phyloP scores from a whole-genome alignment of 2,888 invertebrate genomes.

The Agonopterix arenella region DNA sequence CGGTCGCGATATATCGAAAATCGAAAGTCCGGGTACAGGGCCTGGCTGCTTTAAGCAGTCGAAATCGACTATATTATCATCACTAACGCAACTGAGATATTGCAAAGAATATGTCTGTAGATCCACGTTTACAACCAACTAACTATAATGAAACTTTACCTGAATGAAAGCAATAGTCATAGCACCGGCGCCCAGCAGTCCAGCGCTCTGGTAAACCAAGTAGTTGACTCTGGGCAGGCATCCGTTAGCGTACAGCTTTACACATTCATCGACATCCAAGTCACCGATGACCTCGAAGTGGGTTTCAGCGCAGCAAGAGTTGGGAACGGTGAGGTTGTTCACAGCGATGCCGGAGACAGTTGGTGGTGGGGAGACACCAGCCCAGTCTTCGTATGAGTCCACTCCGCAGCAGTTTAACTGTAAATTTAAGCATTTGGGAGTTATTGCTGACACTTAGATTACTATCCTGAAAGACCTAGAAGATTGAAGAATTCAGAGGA shows the following conservation, averaged over 20 bases:
- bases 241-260: constrained; percentile 68
- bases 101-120: too few species aligned
- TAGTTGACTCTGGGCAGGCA: constrained; percentile 78
- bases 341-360: constrained; percentile 37
- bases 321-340: constrained; percentile 71
- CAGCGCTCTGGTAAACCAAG: constrained; percentile 82
- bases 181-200: constrained; percentile 84
- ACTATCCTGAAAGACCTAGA: too few species aligned
- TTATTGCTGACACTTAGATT: too few species aligned
- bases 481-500: too few species aligned
- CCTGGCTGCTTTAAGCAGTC: too few species aligned
- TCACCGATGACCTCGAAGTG: constrained; percentile 21
- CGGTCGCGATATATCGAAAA: too few species aligned
- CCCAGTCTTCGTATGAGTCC: constrained; percentile 79
- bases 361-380: constrained; percentile 31
- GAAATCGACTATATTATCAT: too few species aligned
- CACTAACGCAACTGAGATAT: too few species aligned
- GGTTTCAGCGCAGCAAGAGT: constrained; percentile 76
- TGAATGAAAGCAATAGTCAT: constrained; percentile 89
- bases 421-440: constrained; percentile 16
- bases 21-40: too few species aligned
- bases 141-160: constrained; percentile 49
- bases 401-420: constrained; percentile 84
- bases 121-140: too few species aligned
- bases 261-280: constrained; percentile 39